Base-by-base conservation (phyloP, 2,888 invertebrate species). In the Lordiphosa fenestrarum region DNA sequence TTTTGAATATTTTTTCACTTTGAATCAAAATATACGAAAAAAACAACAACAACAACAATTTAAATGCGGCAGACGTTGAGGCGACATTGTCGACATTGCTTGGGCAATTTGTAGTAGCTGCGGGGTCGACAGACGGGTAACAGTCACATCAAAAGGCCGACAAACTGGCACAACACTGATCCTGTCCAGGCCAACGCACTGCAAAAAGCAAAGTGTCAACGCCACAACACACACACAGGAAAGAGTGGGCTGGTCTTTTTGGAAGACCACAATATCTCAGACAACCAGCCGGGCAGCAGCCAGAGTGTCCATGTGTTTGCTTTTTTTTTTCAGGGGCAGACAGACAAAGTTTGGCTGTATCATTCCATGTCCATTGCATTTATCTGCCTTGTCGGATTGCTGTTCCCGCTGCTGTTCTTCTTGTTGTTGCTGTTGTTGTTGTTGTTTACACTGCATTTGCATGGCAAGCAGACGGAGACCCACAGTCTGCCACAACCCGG, bases 1-100 rank as follows among this genome's bases (percentile, higher is more conserved):
- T 78, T 75, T 75, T 75, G 80, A 77, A 77, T 78, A 78, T 82
- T 55, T 69, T 82, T 57, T 77, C 82, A 73, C 73, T 80, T 71
- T 82, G 80, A 75, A 77, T 75, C 67, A 82, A 77, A 75, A 70
- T 81, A 15, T 15, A 15, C 15, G 2, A 30, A 30, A 10, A 3
- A 30, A 30, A 9, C n/a, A 30, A 30, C 15, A 2, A 15, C 15
- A 23, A 23, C 5, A 23, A 6, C 6, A 75, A 80, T 80, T 81
- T 81, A 75, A 75, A 76, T 52, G 69, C 54, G 56, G 55, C 50
- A 63, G 62, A 63, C 62, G 42, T 25, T n/a, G 54, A 46, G 63
- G 63, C 62, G 53, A 35, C 62, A 53, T 37, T 63, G 63, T 62
- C 47, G 42, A 42, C 61, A 41, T 61, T 61, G 41, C 55, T 65